Percentiles rank a stretch among this genome's conserved stretches.
These are phyloP conservation scores for Periplaneta americana DNA, from an alignment of 1,140 invertebrate genomes.

Conservation along the genomic window DNA sequence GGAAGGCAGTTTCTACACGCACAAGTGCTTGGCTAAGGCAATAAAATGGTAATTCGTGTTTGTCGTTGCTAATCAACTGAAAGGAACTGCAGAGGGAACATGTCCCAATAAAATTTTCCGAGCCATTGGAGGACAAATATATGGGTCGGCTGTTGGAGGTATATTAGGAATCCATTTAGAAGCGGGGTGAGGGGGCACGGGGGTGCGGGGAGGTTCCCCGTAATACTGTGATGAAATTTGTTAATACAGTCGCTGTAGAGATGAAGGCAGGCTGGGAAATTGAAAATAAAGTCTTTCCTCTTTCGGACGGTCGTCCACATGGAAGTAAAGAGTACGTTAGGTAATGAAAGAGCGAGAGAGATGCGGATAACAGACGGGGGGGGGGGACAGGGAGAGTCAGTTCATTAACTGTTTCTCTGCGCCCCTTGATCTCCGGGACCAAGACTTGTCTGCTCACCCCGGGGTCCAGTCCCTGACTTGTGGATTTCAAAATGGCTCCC, in stretches of 20 bases:
- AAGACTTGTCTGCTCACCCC: not conserved
- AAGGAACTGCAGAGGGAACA: conserved; percentile 22
- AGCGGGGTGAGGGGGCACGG: not conserved
- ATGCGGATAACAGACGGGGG: not conserved
- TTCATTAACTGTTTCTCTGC: conserved; percentile 6
- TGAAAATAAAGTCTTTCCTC: conserved; percentile 13
- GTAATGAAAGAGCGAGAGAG: conserved; percentile 13
- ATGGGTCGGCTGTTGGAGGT: conserved; percentile 14
- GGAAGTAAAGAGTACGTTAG: conserved; percentile 4
- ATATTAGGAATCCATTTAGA: conserved; percentile 22
- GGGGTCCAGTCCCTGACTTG: too few species aligned
- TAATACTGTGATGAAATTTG: conserved; percentile 21
- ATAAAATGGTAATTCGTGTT: conserved; percentile 55
- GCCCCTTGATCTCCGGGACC: not conserved
- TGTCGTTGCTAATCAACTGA: conserved; percentile 46
- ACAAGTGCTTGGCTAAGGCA: conserved; percentile 35
- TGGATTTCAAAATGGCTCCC: too few species aligned
- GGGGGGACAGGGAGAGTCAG: not conserved
- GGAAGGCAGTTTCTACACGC: conserved; percentile 20
- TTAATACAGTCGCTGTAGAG: conserved; percentile 17
- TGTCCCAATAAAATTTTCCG: conserved; percentile 26
- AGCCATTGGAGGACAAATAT: conserved; percentile 23
- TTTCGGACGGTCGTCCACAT: conserved; percentile 2
- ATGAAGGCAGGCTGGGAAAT: conserved; percentile 5
- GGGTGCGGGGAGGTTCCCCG: not conserved